Conservation (phyloP, 2,888 invertebrate genomes). For the Dermolepida albohirtum region DNA sequence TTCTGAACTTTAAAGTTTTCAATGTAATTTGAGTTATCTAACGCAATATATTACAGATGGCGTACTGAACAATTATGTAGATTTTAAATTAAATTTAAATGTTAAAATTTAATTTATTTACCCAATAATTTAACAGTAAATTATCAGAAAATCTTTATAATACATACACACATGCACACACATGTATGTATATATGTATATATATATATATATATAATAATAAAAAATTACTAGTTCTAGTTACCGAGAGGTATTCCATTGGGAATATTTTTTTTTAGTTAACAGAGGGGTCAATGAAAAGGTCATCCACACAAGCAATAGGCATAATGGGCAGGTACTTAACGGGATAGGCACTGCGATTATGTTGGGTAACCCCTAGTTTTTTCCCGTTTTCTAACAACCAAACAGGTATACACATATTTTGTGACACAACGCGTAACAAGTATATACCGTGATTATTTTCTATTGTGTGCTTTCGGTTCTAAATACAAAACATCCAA, state of each 20-base stretch:
- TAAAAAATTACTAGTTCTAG: neutral
- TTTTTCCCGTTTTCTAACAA: slow-evolving; percentile 57
- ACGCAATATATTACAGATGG: too few relatives aligned
- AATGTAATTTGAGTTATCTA: too few relatives aligned
- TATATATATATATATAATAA: slow-evolving; percentile 5
- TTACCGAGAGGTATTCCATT: slow-evolving; percentile 18
- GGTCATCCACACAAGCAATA: slow-evolving; percentile 49
- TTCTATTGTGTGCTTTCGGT: slow-evolving; percentile 46
- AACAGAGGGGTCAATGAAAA: slow-evolving; percentile 34
- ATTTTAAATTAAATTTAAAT: too few relatives aligned
- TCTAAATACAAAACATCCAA: slow-evolving; percentile 48
- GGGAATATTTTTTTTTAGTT: slow-evolving; percentile 31
- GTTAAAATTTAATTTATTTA: too few relatives aligned
- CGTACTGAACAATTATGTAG: too few relatives aligned
- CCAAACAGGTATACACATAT: slow-evolving; percentile 52
- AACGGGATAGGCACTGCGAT: slow-evolving; percentile 53
- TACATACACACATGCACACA: too few relatives aligned
- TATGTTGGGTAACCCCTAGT: slow-evolving; percentile 47
- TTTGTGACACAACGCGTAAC: slow-evolving; percentile 48
- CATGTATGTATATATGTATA: too few relatives aligned
- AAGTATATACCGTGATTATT: slow-evolving; percentile 53
- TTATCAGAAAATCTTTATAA: too few relatives aligned
- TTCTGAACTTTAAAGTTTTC: too few relatives aligned
- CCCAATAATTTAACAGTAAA: too few relatives aligned
- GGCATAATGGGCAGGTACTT: slow-evolving; percentile 56